A percentile compares a stretch with the other conserved stretches of the same genome.
phyloP scores from a whole-genome alignment of 2,888 invertebrate genomes.

The Arge pagana region DNA sequence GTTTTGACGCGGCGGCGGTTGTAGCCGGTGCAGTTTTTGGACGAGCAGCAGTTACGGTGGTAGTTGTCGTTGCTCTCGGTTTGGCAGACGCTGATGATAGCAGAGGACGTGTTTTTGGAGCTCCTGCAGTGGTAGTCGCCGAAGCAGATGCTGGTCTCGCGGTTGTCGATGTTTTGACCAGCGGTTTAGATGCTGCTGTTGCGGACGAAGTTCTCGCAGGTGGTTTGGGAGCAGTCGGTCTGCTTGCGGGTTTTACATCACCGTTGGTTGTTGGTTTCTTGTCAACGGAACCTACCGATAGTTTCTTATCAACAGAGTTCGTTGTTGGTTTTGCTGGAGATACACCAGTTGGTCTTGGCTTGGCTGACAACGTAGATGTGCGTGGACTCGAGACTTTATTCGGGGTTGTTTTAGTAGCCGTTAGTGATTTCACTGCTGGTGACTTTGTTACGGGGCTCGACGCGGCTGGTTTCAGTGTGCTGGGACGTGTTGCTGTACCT shows the following conservation, averaged over 20 bases:
- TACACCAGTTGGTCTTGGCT: conserved; percentile 17
- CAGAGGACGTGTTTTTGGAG: conserved; percentile 32
- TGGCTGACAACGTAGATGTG: conserved; percentile 14
- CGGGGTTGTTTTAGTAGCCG: conserved; percentile 35
- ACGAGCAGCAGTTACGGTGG: conserved; percentile 20
- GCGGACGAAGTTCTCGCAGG: conserved; percentile 18
- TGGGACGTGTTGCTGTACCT: conserved; percentile 35
- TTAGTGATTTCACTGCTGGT: conserved; percentile 29
- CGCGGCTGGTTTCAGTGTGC: conserved; percentile 36
- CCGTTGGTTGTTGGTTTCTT: conserved; percentile 65
- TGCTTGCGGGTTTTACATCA: conserved; percentile 58
- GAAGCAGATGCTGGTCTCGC: conserved; percentile 27
- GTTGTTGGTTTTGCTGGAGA: conserved; percentile 16
- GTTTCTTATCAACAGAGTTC: no score
- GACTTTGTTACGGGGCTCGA: conserved; percentile 33
- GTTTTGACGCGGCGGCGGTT: conserved; percentile 44
- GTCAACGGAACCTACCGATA: no score
- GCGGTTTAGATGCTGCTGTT: conserved; percentile 27
- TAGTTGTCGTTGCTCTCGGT: conserved; percentile 33
- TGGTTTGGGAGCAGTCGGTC: conserved; percentile 30
- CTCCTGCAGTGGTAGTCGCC: conserved; percentile 27
- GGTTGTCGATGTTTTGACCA: conserved; percentile 35
- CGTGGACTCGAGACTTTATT: conserved; percentile 33
- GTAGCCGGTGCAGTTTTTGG: conserved; percentile 43
- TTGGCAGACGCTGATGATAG: conserved; percentile 27